phyloP scores from a whole-genome alignment of 1,140 invertebrate species.

The Reticulitermes speratus region DNA sequence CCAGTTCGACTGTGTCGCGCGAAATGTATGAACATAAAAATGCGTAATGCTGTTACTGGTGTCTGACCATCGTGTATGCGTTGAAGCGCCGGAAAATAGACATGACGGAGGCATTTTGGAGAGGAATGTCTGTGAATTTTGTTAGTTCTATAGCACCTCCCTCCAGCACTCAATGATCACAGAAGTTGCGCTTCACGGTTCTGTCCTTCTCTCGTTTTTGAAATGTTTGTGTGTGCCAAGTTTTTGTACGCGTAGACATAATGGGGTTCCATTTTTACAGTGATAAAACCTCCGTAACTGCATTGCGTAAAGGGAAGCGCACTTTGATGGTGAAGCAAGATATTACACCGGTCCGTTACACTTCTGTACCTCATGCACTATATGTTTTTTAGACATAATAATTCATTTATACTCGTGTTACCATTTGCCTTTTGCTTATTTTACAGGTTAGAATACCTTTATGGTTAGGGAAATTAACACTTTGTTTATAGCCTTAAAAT shows the following conservation, averaged over 20 bases:
- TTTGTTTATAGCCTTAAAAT: no score
- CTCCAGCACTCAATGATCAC: background rate
- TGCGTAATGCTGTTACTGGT: background rate
- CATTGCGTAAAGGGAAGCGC: background rate
- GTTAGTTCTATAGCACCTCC: background rate
- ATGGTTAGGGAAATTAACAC: no score
- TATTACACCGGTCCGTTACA: no score
- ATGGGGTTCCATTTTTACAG: background rate
- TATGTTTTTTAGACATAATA: no score
- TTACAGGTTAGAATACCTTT: no score
- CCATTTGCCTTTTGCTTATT: no score
- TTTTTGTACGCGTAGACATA: background rate
- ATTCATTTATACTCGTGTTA: no score
- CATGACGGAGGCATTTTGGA: background rate
- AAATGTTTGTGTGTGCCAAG: background rate
- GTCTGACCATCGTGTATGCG: background rate
- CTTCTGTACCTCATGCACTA: no score
- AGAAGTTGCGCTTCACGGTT: background rate
- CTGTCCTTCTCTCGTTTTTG: background rate
- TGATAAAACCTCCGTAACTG: background rate
- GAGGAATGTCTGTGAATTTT: background rate
- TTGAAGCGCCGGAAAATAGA: background rate
- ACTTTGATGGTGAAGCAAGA: background rate
- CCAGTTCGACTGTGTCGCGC: background rate
- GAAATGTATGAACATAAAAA: background rate